These are phyloP conservation scores for Hemicrepidius hirtus DNA, from an alignment of 2,888 invertebrate genomes.

Conservation along the genomic window DNA sequence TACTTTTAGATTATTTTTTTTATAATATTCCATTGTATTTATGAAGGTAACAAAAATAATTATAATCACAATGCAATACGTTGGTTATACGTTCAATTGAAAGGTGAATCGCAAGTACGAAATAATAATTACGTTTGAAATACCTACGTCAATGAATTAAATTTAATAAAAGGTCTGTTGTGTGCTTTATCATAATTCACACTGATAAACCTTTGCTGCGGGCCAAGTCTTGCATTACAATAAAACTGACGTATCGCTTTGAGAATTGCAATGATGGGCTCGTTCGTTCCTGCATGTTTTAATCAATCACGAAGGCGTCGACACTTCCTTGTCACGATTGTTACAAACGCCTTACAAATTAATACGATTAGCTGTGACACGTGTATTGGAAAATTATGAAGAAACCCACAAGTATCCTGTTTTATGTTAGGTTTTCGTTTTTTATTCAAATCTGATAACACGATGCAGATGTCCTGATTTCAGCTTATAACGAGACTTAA, in stretches of 20 bases:
- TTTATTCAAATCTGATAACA: no score
- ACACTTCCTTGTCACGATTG: constrained; percentile 11
- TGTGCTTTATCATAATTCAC: constrained; percentile 11
- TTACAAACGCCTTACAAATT: background rate
- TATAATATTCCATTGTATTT: background rate
- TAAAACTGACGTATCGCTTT: constrained; percentile 7
- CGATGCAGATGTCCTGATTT: no score
- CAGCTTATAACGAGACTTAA: no score
- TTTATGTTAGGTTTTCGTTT: no score
- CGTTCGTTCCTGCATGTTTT: constrained; percentile 3
- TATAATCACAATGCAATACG: background rate
- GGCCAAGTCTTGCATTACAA: constrained; percentile 17
- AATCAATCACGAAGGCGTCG: background rate
- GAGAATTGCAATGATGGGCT: constrained; percentile 10
- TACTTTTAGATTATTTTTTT: no score
- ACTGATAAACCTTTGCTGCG: constrained; percentile 6
- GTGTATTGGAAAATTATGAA: no score
- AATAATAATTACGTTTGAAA: constrained; percentile 1
- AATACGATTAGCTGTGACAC: no score
- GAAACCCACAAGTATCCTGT: no score
- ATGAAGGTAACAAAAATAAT: background rate
- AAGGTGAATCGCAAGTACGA: background rate
- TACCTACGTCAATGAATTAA: background rate
- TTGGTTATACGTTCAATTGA: background rate
- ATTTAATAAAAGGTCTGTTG: constrained; percentile 12